Base-by-base conservation (phyloP, 2,888 invertebrate species). In the Lasius fuliginosus region DNA sequence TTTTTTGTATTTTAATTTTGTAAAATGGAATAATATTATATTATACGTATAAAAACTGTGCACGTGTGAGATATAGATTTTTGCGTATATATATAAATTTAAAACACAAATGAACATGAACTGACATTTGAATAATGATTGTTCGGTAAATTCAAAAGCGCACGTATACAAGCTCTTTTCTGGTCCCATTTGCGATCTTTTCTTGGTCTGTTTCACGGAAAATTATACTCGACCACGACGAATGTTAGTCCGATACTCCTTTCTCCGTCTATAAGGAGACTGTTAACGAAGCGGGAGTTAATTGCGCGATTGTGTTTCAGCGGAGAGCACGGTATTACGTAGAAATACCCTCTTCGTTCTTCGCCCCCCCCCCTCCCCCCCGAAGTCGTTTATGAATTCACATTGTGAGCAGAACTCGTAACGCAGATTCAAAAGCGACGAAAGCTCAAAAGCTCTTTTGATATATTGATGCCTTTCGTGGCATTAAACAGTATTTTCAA, bases 321-420 rank as follows among this genome's bases (percentile, higher is more conserved):
- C 58, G 73, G 33, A 67, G 53, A 53, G 65, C 76, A 67, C 11
- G 23, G 77, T 71, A 82, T 85, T 76, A 79, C 42, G 76, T 67
- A 42, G 68, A 40, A 84, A 85, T 87, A 84, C 68, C 77, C 40
- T 36, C 40, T 23, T 83, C 42, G 67, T 64, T 62, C 81, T 83
- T 65, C 58, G 65, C 62, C 46, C 36, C 36, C 6, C 4, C 36
- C 5, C 33, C 30, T 30, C 30, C 30, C 3, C 30, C 3, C 18
- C 27, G 12, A 23, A 64, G 79, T 86, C 87, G 87, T 89, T 89
- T 89, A 87, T 85, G 82, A 84, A 81, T 79, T 81, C 74, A 60
- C 84, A 82, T 87, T 86, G 82, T 85, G 77, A 73, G 82, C 73
- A 79, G 77, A 85, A 87, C 83, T 46, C 67, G n/a, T 56, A 83